Conservation (phyloP, 2,888 invertebrate species). For the Leucozona laternaria region DNA sequence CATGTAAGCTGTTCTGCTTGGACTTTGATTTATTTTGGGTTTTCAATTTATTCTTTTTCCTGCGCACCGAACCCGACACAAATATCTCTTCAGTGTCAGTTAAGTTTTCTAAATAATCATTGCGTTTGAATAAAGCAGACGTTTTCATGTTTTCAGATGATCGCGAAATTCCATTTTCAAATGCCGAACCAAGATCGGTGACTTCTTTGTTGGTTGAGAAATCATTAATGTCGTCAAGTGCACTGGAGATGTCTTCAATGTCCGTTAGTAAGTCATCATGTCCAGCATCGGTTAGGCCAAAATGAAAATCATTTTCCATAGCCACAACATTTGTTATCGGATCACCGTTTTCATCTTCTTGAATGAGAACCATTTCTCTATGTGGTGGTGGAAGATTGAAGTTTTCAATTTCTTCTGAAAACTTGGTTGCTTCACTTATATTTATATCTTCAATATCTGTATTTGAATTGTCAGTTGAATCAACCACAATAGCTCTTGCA, state of each 20-base stretch:
- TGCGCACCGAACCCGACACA: conserved; percentile 80
- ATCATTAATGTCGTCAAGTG: conserved; percentile 78
- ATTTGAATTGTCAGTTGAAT: conserved; percentile 80
- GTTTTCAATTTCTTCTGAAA: conserved; percentile 70
- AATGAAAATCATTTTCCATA: conserved; percentile 81
- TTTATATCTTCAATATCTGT: conserved; percentile 83
- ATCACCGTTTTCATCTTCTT: conserved; percentile 83
- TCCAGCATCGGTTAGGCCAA: conserved; percentile 80
- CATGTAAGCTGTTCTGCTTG: conserved; percentile 38
- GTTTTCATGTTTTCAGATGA: conserved; percentile 78
- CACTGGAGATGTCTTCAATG: conserved; percentile 81
- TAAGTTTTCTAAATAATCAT: conserved; percentile 41
- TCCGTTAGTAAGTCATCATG: conserved; percentile 83
- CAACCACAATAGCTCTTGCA: conserved; percentile 80
- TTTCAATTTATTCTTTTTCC: conserved; percentile 81
- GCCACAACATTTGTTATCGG: conserved; percentile 84
- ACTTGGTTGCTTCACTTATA: conserved; percentile 76
- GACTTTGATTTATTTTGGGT: conserved; percentile 79
- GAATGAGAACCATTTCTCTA: conserved; percentile 84
- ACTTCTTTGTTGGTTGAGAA: conserved; percentile 43
- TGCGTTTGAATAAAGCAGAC: conserved; percentile 31
- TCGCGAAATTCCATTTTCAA: conserved; percentile 78
- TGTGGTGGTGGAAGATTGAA: conserved; percentile 83
- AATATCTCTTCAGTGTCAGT: conserved; percentile 84
- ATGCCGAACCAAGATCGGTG: conserved; percentile 71